Evolutionary conservation across 1,140 invertebrate species (phyloP).

Genomic region (Bombus waltoni): DNA sequence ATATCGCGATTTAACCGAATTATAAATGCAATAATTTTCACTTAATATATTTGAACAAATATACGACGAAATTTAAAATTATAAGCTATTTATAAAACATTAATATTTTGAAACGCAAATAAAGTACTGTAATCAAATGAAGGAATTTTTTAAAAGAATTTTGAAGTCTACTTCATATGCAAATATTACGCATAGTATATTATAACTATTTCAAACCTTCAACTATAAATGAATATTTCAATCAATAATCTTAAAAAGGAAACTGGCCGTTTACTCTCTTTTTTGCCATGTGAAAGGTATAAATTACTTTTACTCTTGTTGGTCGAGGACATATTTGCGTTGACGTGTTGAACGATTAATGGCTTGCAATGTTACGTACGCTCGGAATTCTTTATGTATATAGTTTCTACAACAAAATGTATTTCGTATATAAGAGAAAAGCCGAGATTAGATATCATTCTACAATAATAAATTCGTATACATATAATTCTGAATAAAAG

Average conservation of each 20-base stretch:
- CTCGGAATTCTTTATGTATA: not conserved
- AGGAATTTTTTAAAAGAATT: not conserved
- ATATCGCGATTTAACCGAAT: too few species aligned
- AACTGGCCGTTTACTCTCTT: not conserved
- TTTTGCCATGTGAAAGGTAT: conserved; percentile 4
- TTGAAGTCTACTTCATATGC: not conserved
- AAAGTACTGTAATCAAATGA: not conserved
- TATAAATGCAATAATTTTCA: too few species aligned
- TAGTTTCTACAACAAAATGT: too few species aligned
- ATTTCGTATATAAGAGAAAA: not conserved
- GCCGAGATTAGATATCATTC: not conserved
- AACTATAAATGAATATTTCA: not conserved
- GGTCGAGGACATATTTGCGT: not conserved
- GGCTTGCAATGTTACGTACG: too few species aligned
- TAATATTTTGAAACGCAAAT: not conserved
- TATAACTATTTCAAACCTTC: not conserved
- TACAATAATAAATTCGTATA: not conserved
- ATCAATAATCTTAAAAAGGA: conserved; percentile 1
- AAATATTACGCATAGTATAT: not conserved
- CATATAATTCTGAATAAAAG: not conserved
- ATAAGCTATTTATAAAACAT: not conserved
- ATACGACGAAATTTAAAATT: not conserved
- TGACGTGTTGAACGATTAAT: conserved; percentile 16
- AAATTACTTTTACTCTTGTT: conserved; percentile 5
- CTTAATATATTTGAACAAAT: too few species aligned